Base-by-base conservation (phyloP, 2,888 invertebrate genomes). In the Incurvaria masculella region DNA sequence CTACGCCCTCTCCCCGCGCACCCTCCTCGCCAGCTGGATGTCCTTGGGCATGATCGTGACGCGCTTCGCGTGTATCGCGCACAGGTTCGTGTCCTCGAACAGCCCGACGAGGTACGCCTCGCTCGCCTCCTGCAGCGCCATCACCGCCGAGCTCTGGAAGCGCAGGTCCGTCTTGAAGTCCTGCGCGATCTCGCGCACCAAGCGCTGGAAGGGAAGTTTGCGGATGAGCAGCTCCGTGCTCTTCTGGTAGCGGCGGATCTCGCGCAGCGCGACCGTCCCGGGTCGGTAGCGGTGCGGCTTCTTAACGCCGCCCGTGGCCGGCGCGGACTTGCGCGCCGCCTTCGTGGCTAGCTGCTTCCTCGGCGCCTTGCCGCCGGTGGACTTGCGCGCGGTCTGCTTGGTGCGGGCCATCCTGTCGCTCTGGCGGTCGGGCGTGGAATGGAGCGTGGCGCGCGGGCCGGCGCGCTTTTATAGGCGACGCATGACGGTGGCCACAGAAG, bases 61-160 rank as follows among this genome's bases (percentile, higher is more conserved):
- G 2, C 74, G 55, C 41, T 68, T 73, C 0, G 72, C 89, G 59
- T 90, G 89, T 55, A 90, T 88, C 33, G 89, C 89, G 64, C 88
- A 89, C 57, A 90, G 68, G 63, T 90, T 90, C 21, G 89, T 90
- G 59, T 88, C 88, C 62, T 88, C 88, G 60, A 88, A 88, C 1
- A 88, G 67, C 10, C 87, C 86, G 14, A 87, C 86, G 21, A 87
- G 61, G 58, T 87, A 80, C 54, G 81, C 80, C 61, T 87, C 73
- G 57, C 83, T 76, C 0, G 81, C 81, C 54, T 81, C 81, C 56
- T 87, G 86, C 20, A 87, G 67, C 47, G 87, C 87, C 71, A 84
- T 82, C 4, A 87, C 84, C 3, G 87, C 86, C 1, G 86, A 84
- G 55, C 83, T 85, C 63, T 88, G 87, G 65, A 88, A 88, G 33